Conservation (phyloP, 2,888 invertebrate genomes). For the Macrophya annulata region DNA sequence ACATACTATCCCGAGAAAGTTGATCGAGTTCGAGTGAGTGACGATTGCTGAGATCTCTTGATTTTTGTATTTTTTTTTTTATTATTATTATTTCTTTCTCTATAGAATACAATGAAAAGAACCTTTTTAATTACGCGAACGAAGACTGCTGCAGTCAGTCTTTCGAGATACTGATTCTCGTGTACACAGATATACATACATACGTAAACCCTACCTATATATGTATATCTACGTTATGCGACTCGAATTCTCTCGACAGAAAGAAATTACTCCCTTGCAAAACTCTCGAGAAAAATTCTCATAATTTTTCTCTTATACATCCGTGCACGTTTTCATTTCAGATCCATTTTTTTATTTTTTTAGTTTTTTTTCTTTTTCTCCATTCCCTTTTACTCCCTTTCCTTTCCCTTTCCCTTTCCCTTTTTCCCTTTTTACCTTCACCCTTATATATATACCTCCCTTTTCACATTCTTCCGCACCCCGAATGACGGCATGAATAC, state of each 20-base stretch:
- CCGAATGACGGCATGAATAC: constrained; percentile 56
- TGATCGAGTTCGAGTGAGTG: constrained; percentile 32
- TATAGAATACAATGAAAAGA: constrained; percentile 3
- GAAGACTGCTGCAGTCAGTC: not conserved
- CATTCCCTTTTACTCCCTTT: constrained; percentile 42
- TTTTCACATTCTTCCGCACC: constrained; percentile 46
- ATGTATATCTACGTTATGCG: no score
- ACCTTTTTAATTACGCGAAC: constrained; percentile 33
- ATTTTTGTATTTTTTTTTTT: not conserved
- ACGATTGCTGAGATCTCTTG: constrained; percentile 28
- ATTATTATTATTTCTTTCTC: not conserved
- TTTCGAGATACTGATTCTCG: constrained; percentile 31
- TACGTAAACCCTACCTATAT: no score
- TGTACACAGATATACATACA: not conserved
- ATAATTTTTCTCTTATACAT: constrained; percentile 59
- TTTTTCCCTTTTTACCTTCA: no score
- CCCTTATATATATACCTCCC: not conserved
- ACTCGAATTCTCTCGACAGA: not conserved
- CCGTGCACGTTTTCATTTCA: constrained; percentile 51
- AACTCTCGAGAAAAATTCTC: constrained; percentile 46
- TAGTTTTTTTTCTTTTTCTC: constrained; percentile 50
- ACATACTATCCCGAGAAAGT: not conserved
- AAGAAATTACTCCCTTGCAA: constrained; percentile 51
- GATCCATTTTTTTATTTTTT: constrained; percentile 15
- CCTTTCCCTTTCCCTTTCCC: constrained; percentile 50